These are phyloP conservation scores for Apamea monoglypha DNA, from an alignment of 2,888 invertebrate genomes.

Conservation along the genomic window DNA sequence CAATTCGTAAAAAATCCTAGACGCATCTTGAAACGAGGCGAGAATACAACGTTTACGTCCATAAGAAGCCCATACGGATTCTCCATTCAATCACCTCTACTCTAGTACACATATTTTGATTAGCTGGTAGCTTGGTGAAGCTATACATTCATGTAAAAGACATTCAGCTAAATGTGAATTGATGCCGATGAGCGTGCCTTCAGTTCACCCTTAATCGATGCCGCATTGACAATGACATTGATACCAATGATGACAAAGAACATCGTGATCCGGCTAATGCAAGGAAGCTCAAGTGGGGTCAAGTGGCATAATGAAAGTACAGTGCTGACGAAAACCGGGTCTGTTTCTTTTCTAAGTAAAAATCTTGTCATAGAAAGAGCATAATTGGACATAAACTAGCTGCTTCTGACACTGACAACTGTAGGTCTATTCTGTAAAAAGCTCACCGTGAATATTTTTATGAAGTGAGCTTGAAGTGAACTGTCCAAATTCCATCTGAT, in stretches of 20 bases:
- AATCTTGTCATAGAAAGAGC: neutral
- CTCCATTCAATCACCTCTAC: conserved; percentile 7
- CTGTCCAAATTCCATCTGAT: neutral
- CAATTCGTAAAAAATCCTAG: neutral
- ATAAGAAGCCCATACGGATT: neutral
- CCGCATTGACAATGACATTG: conserved; percentile 70
- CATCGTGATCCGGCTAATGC: conserved; percentile 68
- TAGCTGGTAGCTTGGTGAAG: neutral
- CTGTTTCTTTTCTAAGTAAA: neutral
- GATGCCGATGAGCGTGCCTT: conserved; percentile 49
- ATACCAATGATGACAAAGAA: conserved; percentile 73
- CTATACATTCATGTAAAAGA: conserved; percentile 50
- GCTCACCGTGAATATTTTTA: neutral
- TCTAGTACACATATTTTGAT: conserved; percentile 11
- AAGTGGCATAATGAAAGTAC: conserved; percentile 65
- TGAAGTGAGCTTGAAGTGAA: neutral
- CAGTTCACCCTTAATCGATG: conserved; percentile 59
- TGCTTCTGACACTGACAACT: neutral
- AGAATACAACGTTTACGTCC: neutral
- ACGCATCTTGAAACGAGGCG: neutral
- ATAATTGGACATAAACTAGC: neutral
- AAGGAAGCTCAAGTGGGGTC: conserved; percentile 70
- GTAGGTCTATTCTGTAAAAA: neutral
- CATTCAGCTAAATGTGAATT: conserved; percentile 53
- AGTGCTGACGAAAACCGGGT: conserved; percentile 26